Conservation (phyloP, 2,797 vertebrate species). For the Takifugu rubripes region DNA sequence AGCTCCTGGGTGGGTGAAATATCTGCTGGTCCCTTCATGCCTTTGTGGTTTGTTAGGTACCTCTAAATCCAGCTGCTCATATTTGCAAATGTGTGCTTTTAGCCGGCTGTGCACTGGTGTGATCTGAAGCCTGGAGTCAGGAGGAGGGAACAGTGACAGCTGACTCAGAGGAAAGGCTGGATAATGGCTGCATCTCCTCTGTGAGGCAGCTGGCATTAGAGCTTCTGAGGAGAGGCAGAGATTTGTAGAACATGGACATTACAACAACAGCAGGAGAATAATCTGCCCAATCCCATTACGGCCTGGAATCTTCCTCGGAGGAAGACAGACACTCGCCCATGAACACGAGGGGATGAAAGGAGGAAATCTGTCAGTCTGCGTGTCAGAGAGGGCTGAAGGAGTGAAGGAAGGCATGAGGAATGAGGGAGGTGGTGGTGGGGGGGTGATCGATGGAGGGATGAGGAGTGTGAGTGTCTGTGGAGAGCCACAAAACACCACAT, state of each 20-base stretch:
- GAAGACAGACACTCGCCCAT: constrained; percentile 12
- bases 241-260: constrained; percentile 72
- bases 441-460: neutral
- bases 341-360: constrained; percentile 20
- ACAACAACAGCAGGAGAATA: constrained; percentile 62
- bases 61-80: too few species aligned
- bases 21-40: too few species aligned
- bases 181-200: neutral
- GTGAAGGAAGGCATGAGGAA: neutral
- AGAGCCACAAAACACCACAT: neutral
- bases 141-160: neutral
- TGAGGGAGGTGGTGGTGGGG: constrained; percentile 7
- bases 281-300: constrained; percentile 70
- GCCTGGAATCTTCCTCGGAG: constrained; percentile 41
- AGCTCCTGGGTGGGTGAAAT: too few species aligned
- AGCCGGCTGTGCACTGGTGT: too few species aligned
- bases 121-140: too few species aligned
- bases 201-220: constrained; percentile 21
- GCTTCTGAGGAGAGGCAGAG: constrained; percentile 49
- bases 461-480: constrained; percentile 1
- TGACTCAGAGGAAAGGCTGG: too few species aligned
- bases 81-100: too few species aligned
- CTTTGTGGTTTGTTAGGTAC: too few species aligned
- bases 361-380: constrained; percentile 32
- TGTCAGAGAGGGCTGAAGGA: constrained; percentile 16